Evolutionary conservation across 2,888 invertebrate genomes (phyloP), one percentile per base, ranked within the genome.

Genomic region (Harmothoe impar): DNA sequence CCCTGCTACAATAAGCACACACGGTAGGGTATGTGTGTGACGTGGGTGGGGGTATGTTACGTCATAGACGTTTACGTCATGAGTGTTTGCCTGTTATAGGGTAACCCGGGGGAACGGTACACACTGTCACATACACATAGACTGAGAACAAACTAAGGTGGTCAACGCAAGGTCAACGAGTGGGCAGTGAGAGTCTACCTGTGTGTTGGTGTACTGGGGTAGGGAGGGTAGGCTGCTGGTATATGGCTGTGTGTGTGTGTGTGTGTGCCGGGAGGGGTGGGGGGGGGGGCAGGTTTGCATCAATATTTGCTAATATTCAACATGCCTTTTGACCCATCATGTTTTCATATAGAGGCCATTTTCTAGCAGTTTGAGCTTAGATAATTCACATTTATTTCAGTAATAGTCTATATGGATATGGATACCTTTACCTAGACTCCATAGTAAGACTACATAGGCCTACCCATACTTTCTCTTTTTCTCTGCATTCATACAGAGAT

Each of bases 151-250:
- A 72, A 72, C 72, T n/a, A 25, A 29, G 72, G 72, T 72, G 72
- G 72, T 72, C 72, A 72, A 25, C 29, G 15, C 29, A 0, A 15
- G 25, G 72, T 72, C 29, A 72, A 25, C 72, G 72, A 72, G 72
- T 62, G 62, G 29, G n/a, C 77, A 77, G 77, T 77, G 77, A 31
- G 31, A 31, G 77, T 77, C 17, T 77, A 31, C 31, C 29, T 77
- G 77, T 77, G 31, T 77, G 31, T 77, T 23, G 23, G 62, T 62
- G 5, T 12, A 1, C 15, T 3, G 23, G 20, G 23, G 62, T 5
- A 15, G 23, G 62, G 23, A 15, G 23, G 62, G 23, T 23, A n/a
- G 62, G 3, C 5, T 62, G 62, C 3, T 23, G 23, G 62, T 62
- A 25, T 62, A 25, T 62, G 62, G 23, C 5, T 17, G 5, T 5